A percentile compares a stretch with the other conserved stretches of the same genome.
These are phyloP conservation scores for Chaetoderma sp. DNA, from an alignment of 2,888 invertebrate genomes.

Conservation along the genomic window DNA sequence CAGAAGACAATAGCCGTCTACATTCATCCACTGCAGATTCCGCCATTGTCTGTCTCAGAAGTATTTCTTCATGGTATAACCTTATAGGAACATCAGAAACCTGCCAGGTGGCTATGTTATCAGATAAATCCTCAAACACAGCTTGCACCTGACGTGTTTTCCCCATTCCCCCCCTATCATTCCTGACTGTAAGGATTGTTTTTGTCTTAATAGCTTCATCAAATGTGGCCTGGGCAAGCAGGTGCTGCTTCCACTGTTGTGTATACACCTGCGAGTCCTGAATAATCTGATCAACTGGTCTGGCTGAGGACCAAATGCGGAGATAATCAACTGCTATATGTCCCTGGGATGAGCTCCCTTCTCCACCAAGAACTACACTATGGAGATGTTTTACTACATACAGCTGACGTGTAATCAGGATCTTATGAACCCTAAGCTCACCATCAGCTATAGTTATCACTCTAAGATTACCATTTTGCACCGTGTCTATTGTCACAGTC, in stretches of 20 bases:
- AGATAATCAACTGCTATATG: conserved; percentile 40
- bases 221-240: conserved; percentile 33
- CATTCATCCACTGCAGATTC: too few relatives aligned
- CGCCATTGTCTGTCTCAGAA: background rate
- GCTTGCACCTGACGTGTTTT: background rate
- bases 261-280: conserved; percentile 34
- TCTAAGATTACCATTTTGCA: background rate
- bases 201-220: conserved; percentile 44
- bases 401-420: too few relatives aligned
- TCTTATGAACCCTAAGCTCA: too few relatives aligned
- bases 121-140: conserved; percentile 1
- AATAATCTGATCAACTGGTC: conserved; percentile 30
- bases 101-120: conserved; percentile 8
- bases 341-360: background rate
- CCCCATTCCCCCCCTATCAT: conserved; percentile 15
- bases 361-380: background rate
- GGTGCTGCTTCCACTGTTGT: conserved; percentile 16
- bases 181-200: conserved; percentile 21
- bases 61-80: background rate
- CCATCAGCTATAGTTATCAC: too few relatives aligned
- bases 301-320: conserved; percentile 38
- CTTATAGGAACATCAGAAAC: conserved; percentile 28
- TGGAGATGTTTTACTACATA: background rate
- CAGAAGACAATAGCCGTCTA: background rate
- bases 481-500: too few relatives aligned